phyloP scores from a whole-genome alignment of 2,113 vertebrate species.

The Aphelocoma coerulescens region DNA sequence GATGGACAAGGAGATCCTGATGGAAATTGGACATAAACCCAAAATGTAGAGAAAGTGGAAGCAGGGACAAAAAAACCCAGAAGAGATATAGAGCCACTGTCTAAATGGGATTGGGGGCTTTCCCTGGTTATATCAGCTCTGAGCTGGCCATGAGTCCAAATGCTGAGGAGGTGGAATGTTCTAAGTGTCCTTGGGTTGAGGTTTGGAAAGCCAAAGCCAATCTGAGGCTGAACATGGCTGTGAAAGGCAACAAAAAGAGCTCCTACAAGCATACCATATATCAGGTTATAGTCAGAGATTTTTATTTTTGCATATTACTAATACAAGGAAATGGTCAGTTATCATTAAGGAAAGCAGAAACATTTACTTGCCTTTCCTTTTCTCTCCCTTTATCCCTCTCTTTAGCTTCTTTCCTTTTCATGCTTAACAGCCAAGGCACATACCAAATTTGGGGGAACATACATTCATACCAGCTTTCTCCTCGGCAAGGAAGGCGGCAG shows the following conservation, averaged over 20 bases:
- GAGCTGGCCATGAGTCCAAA: not conserved
- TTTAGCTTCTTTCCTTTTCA: not conserved
- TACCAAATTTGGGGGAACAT: not conserved
- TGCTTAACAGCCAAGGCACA: not conserved
- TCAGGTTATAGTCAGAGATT: not conserved
- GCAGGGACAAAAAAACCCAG: not conserved
- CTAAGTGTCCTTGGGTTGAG: not conserved
- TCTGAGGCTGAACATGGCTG: not conserved
- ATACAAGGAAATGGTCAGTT: not conserved
- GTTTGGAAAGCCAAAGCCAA: not conserved
- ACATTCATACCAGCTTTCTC: not conserved
- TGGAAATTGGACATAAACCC: not conserved
- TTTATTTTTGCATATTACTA: not conserved
- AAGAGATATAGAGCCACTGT: not conserved
- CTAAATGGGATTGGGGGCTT: not conserved
- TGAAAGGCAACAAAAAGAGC: not conserved
- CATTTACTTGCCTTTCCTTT: not conserved
- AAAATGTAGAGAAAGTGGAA: not conserved
- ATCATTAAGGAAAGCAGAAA: not conserved
- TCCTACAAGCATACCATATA: not conserved
- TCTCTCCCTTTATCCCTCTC: not conserved
- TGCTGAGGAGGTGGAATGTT: accelerated
- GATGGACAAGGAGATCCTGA: not conserved
- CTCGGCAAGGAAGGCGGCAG: not conserved
- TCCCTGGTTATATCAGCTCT: not conserved